Evolutionary conservation across 2,113 vertebrate species (phyloP).

Genomic region (Oceanites oceanicus): DNA sequence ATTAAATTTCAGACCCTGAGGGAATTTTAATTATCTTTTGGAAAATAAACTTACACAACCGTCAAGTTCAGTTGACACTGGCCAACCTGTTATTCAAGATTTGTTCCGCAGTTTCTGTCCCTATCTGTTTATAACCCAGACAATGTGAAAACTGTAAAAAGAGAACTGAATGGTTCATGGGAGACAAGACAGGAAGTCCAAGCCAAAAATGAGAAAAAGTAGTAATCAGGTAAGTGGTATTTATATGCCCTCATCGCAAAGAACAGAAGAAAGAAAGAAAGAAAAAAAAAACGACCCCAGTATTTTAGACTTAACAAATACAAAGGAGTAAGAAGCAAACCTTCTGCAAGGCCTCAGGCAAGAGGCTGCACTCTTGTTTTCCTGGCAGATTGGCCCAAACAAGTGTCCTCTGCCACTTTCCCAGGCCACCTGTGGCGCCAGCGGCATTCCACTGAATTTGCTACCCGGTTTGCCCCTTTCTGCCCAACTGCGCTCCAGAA

Average conservation of each 20-base stretch:
- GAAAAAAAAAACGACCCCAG: not conserved
- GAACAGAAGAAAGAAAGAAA: not conserved
- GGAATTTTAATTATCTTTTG: not conserved
- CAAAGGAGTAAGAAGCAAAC: not conserved
- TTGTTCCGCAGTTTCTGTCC: not conserved
- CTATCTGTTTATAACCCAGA: not conserved
- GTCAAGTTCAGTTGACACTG: not conserved
- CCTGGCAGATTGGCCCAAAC: not conserved
- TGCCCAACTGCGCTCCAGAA: not conserved
- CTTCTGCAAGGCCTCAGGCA: not conserved
- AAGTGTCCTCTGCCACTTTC: not conserved
- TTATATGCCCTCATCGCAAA: not conserved
- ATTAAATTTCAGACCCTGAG: not conserved
- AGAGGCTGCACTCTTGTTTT: not conserved
- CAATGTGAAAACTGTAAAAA: not conserved
- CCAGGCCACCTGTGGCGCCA: not conserved
- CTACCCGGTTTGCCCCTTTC: not conserved
- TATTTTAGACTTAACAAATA: not conserved
- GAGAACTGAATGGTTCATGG: not conserved
- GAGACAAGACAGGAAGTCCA: not conserved
- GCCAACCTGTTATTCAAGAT: not conserved
- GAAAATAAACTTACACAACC: not conserved
- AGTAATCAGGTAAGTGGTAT: not conserved
- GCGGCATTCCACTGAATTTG: not conserved
- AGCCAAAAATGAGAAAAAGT: not conserved